Conservation (phyloP, 2,113 vertebrate genomes). For the Pseudorhombus dupliciocellatus region DNA sequence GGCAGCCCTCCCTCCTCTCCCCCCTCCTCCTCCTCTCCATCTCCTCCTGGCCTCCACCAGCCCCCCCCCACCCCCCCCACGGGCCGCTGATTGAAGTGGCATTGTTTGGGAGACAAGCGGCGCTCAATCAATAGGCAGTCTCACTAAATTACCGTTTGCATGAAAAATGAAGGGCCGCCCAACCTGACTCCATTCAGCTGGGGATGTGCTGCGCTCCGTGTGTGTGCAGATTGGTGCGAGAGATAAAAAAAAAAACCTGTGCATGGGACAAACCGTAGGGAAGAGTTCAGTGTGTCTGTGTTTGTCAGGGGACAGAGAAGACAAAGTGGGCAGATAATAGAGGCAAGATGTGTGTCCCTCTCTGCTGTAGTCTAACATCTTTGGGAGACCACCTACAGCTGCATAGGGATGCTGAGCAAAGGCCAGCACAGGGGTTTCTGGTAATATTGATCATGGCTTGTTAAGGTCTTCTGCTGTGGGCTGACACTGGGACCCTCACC, state of each 20-base stretch:
- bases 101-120: conserved; percentile 87
- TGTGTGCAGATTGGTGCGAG: conserved; percentile 44
- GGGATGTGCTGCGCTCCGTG: conserved; percentile 52
- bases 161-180: conserved; percentile 86
- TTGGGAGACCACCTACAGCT: conserved; percentile 66
- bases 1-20: conserved; percentile 72
- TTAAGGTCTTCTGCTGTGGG: conserved; percentile 64
- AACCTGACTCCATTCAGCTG: conserved; percentile 94
- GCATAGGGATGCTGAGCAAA: conserved; percentile 34
- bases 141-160: conserved; percentile 85
- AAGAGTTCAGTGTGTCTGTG: conserved; percentile 37
- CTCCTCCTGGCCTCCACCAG: conserved; percentile 12
- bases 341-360: conserved; percentile 44
- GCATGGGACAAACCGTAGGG: conserved; percentile 36
- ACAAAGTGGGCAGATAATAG: conserved; percentile 75
- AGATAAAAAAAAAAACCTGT: conserved; percentile 35
- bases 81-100: conserved; percentile 84
- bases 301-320: conserved; percentile 69
- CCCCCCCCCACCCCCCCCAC: conserved; percentile 35
- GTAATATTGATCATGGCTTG: conserved; percentile 71
- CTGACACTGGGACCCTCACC: conserved; percentile 61
- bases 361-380: conserved; percentile 43
- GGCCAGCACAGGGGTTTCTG: conserved; percentile 22
- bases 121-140: conserved; percentile 84
- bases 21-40: conserved; percentile 18